phyloP scores from a whole-genome alignment of 2,113 vertebrate species.

The Myxocyprinus asiaticus region DNA sequence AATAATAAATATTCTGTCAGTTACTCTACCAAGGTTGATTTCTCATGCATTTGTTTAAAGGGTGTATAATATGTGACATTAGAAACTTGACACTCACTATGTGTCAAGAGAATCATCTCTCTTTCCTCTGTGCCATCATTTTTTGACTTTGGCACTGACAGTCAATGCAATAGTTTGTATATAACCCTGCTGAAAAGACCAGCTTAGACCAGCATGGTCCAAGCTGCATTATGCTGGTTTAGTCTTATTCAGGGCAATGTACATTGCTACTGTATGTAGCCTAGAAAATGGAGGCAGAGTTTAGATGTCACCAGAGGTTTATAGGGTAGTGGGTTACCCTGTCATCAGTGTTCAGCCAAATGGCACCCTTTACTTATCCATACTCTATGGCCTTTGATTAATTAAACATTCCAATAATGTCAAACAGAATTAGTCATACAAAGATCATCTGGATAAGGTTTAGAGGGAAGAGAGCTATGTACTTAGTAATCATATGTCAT shows the following conservation, averaged over 20 bases:
- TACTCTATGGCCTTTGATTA: constrained; percentile 51
- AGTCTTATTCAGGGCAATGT: neutral
- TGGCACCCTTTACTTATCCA: constrained; percentile 7
- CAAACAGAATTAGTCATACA: constrained; percentile 60
- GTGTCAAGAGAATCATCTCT: neutral
- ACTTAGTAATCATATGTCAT: too few relatives aligned
- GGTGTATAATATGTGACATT: neutral
- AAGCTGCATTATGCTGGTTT: too few relatives aligned
- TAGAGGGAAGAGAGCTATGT: too few relatives aligned
- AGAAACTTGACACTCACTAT: too few relatives aligned
- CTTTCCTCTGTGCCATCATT: too few relatives aligned
- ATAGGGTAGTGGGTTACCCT: too few relatives aligned
- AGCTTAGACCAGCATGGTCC: too few relatives aligned
- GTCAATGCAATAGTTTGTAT: too few relatives aligned
- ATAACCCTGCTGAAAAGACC: too few relatives aligned
- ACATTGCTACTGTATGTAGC: neutral
- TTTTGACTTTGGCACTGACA: too few relatives aligned
- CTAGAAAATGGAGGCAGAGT: neutral
- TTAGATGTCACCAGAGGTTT: constrained; percentile 27
- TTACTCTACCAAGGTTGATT: constrained; percentile 13
- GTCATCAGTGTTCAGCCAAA: too few relatives aligned
- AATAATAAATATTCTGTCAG: constrained; percentile 27
- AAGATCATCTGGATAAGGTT: too few relatives aligned
- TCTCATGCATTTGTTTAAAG: neutral
- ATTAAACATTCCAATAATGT: constrained; percentile 73